Conservation (phyloP, 1,140 invertebrate species). For the Drosophila chauvacae region DNA sequence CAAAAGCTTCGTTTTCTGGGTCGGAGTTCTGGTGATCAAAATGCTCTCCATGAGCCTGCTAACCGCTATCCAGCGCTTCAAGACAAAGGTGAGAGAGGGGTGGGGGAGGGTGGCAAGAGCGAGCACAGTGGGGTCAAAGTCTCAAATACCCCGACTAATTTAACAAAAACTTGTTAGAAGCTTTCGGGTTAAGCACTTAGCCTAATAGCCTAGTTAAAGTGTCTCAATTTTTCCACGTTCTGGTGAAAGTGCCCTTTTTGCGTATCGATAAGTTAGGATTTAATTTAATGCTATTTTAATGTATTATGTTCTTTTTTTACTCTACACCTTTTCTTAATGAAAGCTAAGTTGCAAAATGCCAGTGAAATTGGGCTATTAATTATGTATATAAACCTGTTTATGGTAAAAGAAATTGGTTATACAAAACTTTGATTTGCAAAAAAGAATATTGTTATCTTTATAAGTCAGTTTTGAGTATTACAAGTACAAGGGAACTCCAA, state of each 20-base stretch:
- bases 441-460: not conserved
- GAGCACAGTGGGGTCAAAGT: constrained; percentile 50
- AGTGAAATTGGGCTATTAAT: constrained; percentile 5
- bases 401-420: not conserved
- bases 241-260: not conserved
- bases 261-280: not conserved
- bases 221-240: not conserved
- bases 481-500: not conserved
- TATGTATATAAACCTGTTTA: constrained; percentile 5
- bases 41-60: constrained; percentile 86
- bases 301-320: not conserved
- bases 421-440: not conserved
- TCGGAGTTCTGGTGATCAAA: constrained; percentile 87
- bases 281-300: not conserved
- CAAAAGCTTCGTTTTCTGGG: constrained; percentile 86
- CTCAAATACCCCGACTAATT: constrained; percentile 4
- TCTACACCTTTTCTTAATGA: not conserved
- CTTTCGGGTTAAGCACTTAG: not conserved
- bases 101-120: constrained; percentile 3
- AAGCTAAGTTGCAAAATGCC: not conserved
- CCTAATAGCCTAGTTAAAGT: constrained; percentile 1
- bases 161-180: not conserved
- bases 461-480: not conserved
- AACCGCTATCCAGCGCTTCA: constrained; percentile 86
- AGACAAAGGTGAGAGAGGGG: constrained; percentile 86